Percentiles rank a stretch among this genome's conserved stretches.
phyloP scores from a whole-genome alignment of 2,113 vertebrate species.

The Holacanthus passer region DNA sequence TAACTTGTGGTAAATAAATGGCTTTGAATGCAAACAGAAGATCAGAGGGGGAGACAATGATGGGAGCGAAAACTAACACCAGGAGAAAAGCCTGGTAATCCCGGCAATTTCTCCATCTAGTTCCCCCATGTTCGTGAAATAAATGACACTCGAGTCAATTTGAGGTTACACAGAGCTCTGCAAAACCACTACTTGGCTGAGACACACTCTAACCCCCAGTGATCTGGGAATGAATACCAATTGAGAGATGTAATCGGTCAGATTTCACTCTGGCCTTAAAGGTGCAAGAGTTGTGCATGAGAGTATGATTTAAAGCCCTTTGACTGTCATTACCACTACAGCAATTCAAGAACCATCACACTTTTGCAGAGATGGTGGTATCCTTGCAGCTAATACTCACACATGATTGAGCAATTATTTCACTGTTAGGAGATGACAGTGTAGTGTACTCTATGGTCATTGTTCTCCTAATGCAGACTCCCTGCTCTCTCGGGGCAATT shows the following conservation, averaged over 20 bases:
- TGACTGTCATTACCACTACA: background rate
- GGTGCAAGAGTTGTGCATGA: background rate
- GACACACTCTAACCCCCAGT: background rate
- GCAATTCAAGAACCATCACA: constrained; percentile 30
- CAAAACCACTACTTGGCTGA: background rate
- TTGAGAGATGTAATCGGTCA: background rate
- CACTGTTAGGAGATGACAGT: constrained; percentile 51
- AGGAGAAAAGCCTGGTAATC: background rate
- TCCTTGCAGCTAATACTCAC: constrained; percentile 51
- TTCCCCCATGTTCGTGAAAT: background rate
- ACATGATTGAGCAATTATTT: constrained; percentile 55
- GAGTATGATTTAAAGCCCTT: background rate
- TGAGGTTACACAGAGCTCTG: background rate
- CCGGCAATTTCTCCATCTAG: background rate
- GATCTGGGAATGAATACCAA: background rate
- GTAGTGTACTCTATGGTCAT: constrained; percentile 48
- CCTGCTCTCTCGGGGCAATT: constrained; percentile 63
- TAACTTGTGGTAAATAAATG: constrained; percentile 1
- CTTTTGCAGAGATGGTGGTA: constrained; percentile 22
- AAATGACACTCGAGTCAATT: background rate
- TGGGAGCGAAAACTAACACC: background rate
- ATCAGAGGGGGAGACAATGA: background rate
- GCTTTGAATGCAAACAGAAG: constrained; percentile 4
- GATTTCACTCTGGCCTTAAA: constrained; percentile 1
- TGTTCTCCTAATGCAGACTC: constrained; percentile 48